Conservation (phyloP, 2,113 vertebrate genomes). For the Zonotrichia leucophrys region DNA sequence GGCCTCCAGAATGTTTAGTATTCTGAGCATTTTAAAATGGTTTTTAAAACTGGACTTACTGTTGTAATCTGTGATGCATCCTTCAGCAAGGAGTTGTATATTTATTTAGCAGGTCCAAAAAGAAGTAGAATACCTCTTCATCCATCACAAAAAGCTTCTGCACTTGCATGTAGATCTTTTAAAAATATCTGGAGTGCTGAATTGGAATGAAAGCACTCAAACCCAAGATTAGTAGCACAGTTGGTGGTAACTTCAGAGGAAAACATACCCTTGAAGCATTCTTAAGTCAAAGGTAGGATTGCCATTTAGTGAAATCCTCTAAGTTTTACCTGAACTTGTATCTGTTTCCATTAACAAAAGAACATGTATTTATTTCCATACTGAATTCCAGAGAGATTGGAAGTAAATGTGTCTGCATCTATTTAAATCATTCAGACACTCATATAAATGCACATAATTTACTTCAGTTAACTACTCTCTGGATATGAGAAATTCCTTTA, state of each 20-base stretch:
- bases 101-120: neutral
- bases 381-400: neutral
- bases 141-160: neutral
- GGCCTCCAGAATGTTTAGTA: neutral
- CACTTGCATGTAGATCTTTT: neutral
- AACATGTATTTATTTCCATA: neutral
- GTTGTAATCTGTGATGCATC: neutral
- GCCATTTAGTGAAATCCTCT: neutral
- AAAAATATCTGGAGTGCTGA: neutral
- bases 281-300: neutral
- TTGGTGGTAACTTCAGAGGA: neutral
- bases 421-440: constrained; percentile 16
- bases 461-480: constrained; percentile 1
- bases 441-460: constrained; percentile 45
- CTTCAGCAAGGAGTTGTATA: neutral
- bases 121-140: neutral
- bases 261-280: neutral
- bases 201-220: neutral
- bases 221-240: neutral
- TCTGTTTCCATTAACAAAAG: neutral
- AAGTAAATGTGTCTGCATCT: constrained; percentile 8
- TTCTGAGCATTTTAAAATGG: neutral
- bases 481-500: neutral
- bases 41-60: neutral
- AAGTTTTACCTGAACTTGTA: neutral